These are phyloP conservation scores for Andrena flavipes DNA, from an alignment of 2,888 invertebrate species.

Conservation along the genomic window DNA sequence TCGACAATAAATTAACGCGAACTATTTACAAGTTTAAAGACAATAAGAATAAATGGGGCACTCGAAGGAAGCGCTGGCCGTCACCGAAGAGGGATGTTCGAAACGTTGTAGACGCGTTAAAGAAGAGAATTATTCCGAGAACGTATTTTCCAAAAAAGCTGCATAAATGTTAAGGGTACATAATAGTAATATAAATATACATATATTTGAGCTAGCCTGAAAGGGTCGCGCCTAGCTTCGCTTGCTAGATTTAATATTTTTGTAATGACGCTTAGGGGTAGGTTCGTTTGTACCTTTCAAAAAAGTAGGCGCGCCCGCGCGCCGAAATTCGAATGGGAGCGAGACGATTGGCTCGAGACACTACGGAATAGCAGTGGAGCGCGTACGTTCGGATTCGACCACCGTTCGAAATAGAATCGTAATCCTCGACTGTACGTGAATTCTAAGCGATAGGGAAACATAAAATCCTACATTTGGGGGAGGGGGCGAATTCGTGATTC, in stretches of 20 bases:
- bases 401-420: constrained; percentile 5
- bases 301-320: constrained; percentile 32
- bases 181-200: constrained; percentile 52
- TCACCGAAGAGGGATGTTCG: constrained; percentile 60
- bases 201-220: constrained; percentile 46
- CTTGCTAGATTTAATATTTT: constrained; percentile 85
- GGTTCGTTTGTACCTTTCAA: constrained; percentile 79
- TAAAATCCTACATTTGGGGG: background rate
- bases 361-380: background rate
- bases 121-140: constrained; percentile 55
- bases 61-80: constrained; percentile 68
- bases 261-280: constrained; percentile 83
- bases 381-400: constrained; percentile 7
- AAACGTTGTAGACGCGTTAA: constrained; percentile 46
- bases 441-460: background rate
- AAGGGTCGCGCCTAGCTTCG: constrained; percentile 79
- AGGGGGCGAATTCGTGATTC: constrained; percentile 14
- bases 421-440: background rate
- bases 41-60: constrained; percentile 52
- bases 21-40: constrained; percentile 56
- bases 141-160: constrained; percentile 75
- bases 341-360: constrained; percentile 4
- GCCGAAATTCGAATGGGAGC: constrained; percentile 21
- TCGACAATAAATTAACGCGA: constrained; percentile 62
- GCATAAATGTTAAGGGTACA: constrained; percentile 44